Conservation (phyloP, 1,140 invertebrate species). For the Dinoponera quadriceps region DNA sequence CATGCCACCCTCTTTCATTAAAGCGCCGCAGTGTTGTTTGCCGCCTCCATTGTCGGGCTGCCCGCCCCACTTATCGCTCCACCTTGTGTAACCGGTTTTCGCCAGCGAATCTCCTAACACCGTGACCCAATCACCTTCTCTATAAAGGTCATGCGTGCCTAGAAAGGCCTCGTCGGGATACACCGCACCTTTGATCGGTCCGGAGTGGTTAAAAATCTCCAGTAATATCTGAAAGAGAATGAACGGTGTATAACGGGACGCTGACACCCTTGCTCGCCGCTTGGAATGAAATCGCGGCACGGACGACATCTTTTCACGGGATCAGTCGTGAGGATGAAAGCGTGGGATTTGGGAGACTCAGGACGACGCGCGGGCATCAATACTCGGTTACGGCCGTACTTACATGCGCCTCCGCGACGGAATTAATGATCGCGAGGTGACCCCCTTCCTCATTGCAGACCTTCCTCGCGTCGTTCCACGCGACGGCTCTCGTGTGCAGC, state of each 20-base stretch:
- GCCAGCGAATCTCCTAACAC: slow-evolving; percentile 81
- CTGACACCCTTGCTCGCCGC: too few species aligned
- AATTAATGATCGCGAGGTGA: slow-evolving; percentile 82
- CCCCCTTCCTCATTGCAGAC: slow-evolving; percentile 81
- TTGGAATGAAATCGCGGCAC: too few species aligned
- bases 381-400: slow-evolving; percentile 43
- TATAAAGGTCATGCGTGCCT: slow-evolving; percentile 82
- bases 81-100: slow-evolving; percentile 81
- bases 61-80: slow-evolving; percentile 81
- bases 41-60: slow-evolving; percentile 82
- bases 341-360: too few species aligned
- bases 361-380: not conserved
- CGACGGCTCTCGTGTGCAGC: slow-evolving; percentile 78
- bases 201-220: slow-evolving; percentile 78
- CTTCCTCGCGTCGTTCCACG: slow-evolving; percentile 81
- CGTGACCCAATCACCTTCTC: slow-evolving; percentile 82
- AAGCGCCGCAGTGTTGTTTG: slow-evolving; percentile 81
- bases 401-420: slow-evolving; percentile 77
- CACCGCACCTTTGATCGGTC: slow-evolving; percentile 73
- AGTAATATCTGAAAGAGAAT: slow-evolving; percentile 74
- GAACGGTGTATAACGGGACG: too few species aligned
- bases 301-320: too few species aligned
- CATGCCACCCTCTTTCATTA: slow-evolving; percentile 80
- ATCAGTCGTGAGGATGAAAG: not conserved
- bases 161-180: slow-evolving; percentile 78